phyloP scores from a whole-genome alignment of 2,113 vertebrate genomes.

The Chaenocephalus aceratus region DNA sequence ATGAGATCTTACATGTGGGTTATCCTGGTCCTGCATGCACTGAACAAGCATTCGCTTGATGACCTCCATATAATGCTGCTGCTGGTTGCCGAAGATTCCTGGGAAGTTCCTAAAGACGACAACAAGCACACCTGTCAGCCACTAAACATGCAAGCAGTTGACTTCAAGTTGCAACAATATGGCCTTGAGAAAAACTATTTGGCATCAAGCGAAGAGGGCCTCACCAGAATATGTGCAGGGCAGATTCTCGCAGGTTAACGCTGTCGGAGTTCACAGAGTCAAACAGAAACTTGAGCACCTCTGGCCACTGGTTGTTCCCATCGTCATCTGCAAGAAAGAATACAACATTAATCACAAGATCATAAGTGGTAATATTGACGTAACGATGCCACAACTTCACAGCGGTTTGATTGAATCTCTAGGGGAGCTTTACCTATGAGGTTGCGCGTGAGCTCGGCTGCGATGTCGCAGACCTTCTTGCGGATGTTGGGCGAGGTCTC shows the following conservation, averaged over 20 bases:
- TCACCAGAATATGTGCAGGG: slow-evolving; percentile 99
- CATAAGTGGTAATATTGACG: too few relatives aligned
- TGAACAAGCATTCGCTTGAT: slow-evolving; percentile 99
- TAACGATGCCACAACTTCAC: too few relatives aligned
- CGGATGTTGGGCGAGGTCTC: slow-evolving; percentile 92
- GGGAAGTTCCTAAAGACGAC: slow-evolving; percentile 92
- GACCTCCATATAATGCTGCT: slow-evolving; percentile 98
- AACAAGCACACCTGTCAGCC: not conserved
- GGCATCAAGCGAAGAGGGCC: not conserved
- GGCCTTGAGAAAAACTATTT: too few relatives aligned
- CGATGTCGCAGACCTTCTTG: slow-evolving; percentile 97
- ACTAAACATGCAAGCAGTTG: not conserved
- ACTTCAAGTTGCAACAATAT: not conserved
- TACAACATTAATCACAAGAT: not conserved
- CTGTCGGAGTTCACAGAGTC: slow-evolving; percentile 96
- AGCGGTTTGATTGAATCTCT: too few relatives aligned
- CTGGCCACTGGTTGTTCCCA: slow-evolving; percentile 98
- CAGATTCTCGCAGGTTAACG: slow-evolving; percentile 91
- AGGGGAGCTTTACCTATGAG: slow-evolving; percentile 87
- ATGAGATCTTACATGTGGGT: slow-evolving; percentile 87
- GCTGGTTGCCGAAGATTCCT: slow-evolving; percentile 98
- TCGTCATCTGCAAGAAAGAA: slow-evolving; percentile 89
- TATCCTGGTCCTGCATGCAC: slow-evolving; percentile 98
- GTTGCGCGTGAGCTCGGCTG: slow-evolving; percentile 95
- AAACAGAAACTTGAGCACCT: slow-evolving; percentile 96